phyloP scores from a whole-genome alignment of 1,140 invertebrate genomes.

The Hycleus phaleratus region DNA sequence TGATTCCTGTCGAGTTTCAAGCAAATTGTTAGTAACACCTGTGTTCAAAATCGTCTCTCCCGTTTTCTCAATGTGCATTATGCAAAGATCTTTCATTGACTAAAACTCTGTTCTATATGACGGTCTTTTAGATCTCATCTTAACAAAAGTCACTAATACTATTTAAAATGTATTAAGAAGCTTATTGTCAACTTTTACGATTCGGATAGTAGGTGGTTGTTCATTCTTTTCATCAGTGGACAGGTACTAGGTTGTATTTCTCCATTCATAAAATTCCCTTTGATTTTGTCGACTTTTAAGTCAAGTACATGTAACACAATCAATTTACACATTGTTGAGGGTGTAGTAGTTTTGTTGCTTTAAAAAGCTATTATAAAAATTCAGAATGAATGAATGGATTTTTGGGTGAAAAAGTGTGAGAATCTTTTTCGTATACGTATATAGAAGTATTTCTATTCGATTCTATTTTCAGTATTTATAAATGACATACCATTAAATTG shows the following conservation, averaged over 20 bases:
- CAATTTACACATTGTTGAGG: no score
- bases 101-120: neutral
- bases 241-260: conserved; percentile 2
- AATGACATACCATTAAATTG: no score
- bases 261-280: conserved; percentile 1
- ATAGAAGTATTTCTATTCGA: no score
- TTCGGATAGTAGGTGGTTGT: conserved; percentile 4
- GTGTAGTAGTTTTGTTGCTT: no score
- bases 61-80: neutral
- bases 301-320: no score
- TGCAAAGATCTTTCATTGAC: conserved; percentile 11
- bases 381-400: no score
- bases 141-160: conserved; percentile 2
- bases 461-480: no score
- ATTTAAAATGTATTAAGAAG: conserved; percentile 12
- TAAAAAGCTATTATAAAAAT: no score
- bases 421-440: no score
- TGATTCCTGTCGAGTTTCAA: neutral
- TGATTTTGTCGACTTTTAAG: no score
- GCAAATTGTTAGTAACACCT: conserved; percentile 11
- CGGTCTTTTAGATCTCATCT: neutral
- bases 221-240: neutral
- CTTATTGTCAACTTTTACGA: conserved; percentile 5
- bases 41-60: conserved; percentile 1
- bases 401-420: no score